Conservation (phyloP, 2,888 invertebrate species). For the Eumacrocentrus americanus region DNA sequence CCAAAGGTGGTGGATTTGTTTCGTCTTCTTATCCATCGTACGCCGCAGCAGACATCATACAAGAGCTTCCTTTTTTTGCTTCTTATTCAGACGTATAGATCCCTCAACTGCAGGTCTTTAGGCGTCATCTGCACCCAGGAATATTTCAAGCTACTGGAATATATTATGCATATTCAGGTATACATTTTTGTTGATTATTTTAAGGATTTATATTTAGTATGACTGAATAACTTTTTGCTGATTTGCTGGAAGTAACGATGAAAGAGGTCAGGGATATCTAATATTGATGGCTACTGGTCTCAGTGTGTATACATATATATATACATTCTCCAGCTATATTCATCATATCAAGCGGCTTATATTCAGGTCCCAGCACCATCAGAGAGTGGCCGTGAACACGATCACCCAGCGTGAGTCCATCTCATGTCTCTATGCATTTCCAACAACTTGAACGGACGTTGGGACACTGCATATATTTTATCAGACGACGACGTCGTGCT, state of each 20-base stretch:
- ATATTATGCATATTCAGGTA: not conserved
- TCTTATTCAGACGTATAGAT: no score
- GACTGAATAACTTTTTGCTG: not conserved
- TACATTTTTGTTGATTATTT: not conserved
- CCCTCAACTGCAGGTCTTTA: no score
- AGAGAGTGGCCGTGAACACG: slow-evolving; percentile 37
- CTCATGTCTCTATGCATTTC: slow-evolving; percentile 44
- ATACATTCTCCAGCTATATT: slow-evolving; percentile 1
- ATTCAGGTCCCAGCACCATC: slow-evolving; percentile 31
- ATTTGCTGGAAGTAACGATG: not conserved
- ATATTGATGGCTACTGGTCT: slow-evolving; percentile 23
- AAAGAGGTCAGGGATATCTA: slow-evolving; percentile 14
- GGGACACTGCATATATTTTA: not conserved
- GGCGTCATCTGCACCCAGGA: no score
- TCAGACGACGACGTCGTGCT: not conserved
- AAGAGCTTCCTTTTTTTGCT: no score
- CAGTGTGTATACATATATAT: not conserved
- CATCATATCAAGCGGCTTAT: not conserved
- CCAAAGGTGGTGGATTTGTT: slow-evolving; percentile 57
- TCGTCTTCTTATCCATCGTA: slow-evolving; percentile 49
- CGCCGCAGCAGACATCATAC: slow-evolving; percentile 34
- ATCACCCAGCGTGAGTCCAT: slow-evolving; percentile 30
- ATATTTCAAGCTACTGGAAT: not conserved
- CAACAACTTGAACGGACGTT: not conserved
- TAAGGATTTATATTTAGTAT: not conserved